Percentiles rank a stretch among this genome's conserved stretches.
These are phyloP conservation scores for Endotricha flammealis DNA, from an alignment of 2,888 invertebrate genomes.

Conservation along the genomic window DNA sequence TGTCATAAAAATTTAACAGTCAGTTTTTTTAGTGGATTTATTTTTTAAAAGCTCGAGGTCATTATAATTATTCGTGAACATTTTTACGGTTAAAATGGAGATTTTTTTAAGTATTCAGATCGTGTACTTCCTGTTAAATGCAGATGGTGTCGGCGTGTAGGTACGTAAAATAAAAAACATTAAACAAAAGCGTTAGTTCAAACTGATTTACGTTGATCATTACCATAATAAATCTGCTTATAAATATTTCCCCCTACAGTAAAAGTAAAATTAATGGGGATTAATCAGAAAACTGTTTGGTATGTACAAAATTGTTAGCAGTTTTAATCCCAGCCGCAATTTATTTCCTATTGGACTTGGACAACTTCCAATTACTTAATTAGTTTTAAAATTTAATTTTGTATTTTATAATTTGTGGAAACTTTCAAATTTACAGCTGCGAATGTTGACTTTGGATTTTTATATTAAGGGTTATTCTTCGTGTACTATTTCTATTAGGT, in stretches of 20 bases:
- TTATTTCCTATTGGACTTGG: neutral
- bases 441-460: no score
- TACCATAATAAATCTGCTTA: conserved; percentile 28
- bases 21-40: no score
- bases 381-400: neutral
- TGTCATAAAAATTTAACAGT: no score
- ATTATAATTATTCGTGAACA: conserved; percentile 16
- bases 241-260: conserved; percentile 21
- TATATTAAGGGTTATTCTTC: no score
- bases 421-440: no score
- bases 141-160: conserved; percentile 46
- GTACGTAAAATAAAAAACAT: conserved; percentile 29
- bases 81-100: conserved; percentile 27
- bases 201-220: conserved; percentile 23
- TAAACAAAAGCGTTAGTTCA: neutral
- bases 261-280: conserved; percentile 10
- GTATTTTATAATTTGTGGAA: neutral
- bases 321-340: neutral
- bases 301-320: conserved; percentile 3
- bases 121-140: conserved; percentile 55
- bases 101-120: conserved; percentile 40
- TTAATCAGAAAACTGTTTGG: conserved; percentile 10
- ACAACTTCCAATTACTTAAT: neutral
- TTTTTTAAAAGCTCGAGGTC: no score
- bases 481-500: no score